Evolutionary conservation across 2,797 vertebrate species (phyloP).

Genomic region (Falco peregrinus): DNA sequence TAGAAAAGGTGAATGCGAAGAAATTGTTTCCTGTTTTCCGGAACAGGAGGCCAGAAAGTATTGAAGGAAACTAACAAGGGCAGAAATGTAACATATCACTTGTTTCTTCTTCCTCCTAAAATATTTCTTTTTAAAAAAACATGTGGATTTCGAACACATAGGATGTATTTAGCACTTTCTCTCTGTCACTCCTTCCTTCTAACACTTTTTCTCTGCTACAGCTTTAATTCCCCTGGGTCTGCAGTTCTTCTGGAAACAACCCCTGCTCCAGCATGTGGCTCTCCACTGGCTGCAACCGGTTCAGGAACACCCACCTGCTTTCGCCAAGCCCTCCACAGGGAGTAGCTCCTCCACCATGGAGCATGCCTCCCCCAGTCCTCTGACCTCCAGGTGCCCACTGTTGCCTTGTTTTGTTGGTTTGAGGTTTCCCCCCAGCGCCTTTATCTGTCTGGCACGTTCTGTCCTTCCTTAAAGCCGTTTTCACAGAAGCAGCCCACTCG

Average conservation of each 20-base stretch:
- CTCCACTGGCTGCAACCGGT: not conserved
- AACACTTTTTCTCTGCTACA: not conserved
- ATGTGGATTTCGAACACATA: not conserved
- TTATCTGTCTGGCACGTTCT: not conserved
- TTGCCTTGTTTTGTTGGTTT: not conserved
- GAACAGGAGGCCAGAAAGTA: not conserved
- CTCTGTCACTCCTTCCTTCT: not conserved
- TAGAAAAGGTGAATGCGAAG: not conserved
- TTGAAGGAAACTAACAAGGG: not conserved
- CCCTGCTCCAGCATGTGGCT: too few species aligned
- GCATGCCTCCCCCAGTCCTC: accelerated
- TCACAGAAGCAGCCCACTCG: not conserved
- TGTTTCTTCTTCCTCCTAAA: not conserved
- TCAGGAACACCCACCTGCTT: not conserved
- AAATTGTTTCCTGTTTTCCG: not conserved
- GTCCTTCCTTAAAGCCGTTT: not conserved
- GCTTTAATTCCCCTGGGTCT: not conserved
- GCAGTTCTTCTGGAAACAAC: not conserved
- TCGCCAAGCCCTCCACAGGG: not conserved
- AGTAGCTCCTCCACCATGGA: not conserved
- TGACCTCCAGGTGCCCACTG: accelerated
- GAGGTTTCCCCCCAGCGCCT: accelerated
- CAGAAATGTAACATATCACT: not conserved
- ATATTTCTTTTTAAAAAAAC: not conserved
- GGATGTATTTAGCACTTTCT: not conserved